A percentile compares a stretch with the other conserved stretches of the same genome.
These are phyloP conservation scores for Sphaerodactylus townsendi DNA, from an alignment of 2,113 vertebrate genomes.

Conservation along the genomic window DNA sequence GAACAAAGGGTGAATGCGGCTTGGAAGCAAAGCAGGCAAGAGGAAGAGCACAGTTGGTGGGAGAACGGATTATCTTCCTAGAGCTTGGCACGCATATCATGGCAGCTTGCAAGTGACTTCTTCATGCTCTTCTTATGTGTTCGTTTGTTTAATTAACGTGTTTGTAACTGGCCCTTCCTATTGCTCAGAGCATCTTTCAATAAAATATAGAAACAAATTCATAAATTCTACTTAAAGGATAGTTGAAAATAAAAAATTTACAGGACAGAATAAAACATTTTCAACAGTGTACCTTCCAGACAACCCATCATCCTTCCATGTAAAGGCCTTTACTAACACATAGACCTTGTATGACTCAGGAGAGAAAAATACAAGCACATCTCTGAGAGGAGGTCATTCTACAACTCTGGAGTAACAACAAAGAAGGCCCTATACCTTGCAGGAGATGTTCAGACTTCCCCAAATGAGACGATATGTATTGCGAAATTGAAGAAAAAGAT, in stretches of 20 bases:
- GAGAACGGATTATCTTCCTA: not conserved
- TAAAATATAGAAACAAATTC: not conserved
- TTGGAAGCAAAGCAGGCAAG: not conserved
- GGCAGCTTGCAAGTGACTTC: not conserved
- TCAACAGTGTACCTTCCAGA: not conserved
- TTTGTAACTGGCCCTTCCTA: not conserved
- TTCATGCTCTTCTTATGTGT: not conserved
- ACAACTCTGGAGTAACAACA: not conserved
- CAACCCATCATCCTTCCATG: not conserved
- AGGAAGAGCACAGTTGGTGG: slow-evolving; percentile 1
- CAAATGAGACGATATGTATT: not conserved
- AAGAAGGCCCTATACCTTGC: not conserved
- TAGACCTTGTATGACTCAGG: not conserved
- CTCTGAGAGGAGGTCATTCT: not conserved
- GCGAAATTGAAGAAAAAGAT: not conserved
- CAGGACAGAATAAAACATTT: not conserved
- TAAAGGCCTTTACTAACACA: not conserved
- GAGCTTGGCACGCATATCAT: not conserved
- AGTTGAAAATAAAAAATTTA: not conserved
- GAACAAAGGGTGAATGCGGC: not conserved
- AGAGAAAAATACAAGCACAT: not conserved
- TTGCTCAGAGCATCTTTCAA: not conserved
- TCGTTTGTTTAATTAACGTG: slow-evolving; percentile 5
- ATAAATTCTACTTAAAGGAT: not conserved
- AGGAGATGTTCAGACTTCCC: not conserved